These are phyloP conservation scores for Notiomystis cincta DNA, from an alignment of 2,113 vertebrate species.

Conservation along the genomic window DNA sequence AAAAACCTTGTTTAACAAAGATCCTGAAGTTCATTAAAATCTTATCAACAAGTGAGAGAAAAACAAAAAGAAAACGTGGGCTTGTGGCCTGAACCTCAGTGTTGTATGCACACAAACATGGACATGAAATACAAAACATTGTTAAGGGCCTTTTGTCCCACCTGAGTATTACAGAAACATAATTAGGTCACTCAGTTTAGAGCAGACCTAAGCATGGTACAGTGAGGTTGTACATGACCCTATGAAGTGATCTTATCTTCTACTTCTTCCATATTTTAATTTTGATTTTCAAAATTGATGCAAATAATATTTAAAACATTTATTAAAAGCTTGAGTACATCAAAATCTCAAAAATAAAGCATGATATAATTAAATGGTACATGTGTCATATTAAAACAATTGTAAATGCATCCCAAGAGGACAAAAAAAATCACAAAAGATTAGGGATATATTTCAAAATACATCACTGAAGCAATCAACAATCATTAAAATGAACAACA, in stretches of 20 bases:
- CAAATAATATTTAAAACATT: neutral
- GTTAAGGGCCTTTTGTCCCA: neutral
- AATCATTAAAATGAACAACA: slow-evolving; percentile 36
- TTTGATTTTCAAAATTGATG: neutral
- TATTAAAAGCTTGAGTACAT: neutral
- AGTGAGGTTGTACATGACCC: rapidly evolving
- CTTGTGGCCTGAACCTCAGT: neutral
- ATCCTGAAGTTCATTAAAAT: neutral
- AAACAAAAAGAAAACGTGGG: neutral
- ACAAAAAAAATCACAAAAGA: neutral
- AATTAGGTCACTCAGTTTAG: neutral
- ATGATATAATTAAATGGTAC: neutral
- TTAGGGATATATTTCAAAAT: slow-evolving; percentile 11
- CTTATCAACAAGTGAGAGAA: neutral
- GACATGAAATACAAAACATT: neutral
- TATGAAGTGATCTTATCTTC: neutral
- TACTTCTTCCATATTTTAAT: neutral
- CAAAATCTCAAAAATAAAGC: neutral
- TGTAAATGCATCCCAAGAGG: neutral
- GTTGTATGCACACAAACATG: neutral
- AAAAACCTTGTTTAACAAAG: neutral
- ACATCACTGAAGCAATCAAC: slow-evolving; percentile 26
- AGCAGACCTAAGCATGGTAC: neutral
- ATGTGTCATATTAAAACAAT: neutral
- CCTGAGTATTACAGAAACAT: neutral